A percentile compares a stretch with the other conserved stretches of the same genome.
These are phyloP conservation scores for Ctenomys sociabilis DNA, from an alignment of 2,113 vertebrate species.

Conservation along the genomic window DNA sequence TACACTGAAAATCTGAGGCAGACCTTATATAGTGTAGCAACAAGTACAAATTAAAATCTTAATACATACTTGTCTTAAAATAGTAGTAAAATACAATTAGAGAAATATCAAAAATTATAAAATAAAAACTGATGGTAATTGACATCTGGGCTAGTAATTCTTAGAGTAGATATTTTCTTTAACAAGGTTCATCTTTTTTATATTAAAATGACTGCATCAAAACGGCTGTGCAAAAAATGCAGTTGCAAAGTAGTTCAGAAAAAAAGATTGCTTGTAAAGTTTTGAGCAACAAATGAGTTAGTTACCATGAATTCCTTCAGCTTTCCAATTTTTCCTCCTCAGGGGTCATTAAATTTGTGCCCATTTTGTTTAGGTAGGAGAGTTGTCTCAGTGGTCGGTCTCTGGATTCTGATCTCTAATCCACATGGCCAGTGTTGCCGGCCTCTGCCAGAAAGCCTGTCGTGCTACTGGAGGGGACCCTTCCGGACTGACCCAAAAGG, in stretches of 20 bases:
- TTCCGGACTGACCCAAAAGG: neutral
- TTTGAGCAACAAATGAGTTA: neutral
- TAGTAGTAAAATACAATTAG: neutral
- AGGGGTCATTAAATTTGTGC: neutral
- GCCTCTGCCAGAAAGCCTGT: neutral
- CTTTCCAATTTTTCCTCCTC: neutral
- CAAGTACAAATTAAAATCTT: neutral
- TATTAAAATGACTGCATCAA: neutral
- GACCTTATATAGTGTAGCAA: neutral
- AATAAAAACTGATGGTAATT: neutral
- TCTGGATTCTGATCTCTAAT: neutral
- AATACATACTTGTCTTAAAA: neutral
- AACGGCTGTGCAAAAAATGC: neutral
- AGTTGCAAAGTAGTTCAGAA: neutral
- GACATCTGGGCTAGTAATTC: neutral
- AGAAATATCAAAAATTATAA: neutral
- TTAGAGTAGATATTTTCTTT: neutral
- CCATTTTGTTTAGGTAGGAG: neutral
- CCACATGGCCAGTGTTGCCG: rapidly evolving
- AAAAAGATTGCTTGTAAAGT: neutral
- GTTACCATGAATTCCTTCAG: neutral
- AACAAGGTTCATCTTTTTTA: neutral
- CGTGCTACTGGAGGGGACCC: neutral
- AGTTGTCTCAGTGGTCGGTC: neutral
- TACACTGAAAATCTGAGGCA: neutral